Evolutionary conservation across 2,888 invertebrate genomes (phyloP).

Genomic region (Apomyelois bistriatella): DNA sequence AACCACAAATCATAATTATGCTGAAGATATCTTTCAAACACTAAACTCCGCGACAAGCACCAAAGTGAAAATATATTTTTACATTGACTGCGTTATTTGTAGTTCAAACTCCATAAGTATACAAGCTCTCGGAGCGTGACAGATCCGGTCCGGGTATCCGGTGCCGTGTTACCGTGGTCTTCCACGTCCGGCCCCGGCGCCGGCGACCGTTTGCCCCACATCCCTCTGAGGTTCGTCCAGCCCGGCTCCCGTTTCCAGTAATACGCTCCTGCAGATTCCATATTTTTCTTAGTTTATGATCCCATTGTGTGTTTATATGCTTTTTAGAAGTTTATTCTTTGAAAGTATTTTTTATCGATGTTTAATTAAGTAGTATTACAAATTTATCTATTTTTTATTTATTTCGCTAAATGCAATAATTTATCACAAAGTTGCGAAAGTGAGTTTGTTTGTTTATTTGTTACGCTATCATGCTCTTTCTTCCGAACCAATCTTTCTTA

Average conservation of each 20-base stretch:
- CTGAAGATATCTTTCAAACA: too few species aligned
- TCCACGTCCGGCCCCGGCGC: constrained; percentile 41
- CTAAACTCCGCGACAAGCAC: not conserved
- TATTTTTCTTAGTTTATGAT: constrained; percentile 10
- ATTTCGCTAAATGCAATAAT: too few species aligned
- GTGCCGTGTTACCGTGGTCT: constrained; percentile 52
- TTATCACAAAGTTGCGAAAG: too few species aligned
- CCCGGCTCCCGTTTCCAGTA: constrained; percentile 89
- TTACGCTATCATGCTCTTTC: too few species aligned
- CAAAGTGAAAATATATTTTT: not conserved
- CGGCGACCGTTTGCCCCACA: constrained; percentile 86
- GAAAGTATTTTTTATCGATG: too few species aligned
- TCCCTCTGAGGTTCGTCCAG: constrained; percentile 89
- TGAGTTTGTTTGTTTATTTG: too few species aligned
- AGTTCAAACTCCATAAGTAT: not conserved
- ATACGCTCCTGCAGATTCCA: constrained; percentile 77
- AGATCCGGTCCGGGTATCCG: constrained; percentile 11
- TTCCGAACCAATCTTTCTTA: too few species aligned
- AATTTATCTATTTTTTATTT: too few species aligned
- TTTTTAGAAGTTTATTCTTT: not conserved
- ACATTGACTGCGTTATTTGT: not conserved
- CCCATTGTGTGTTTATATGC: not conserved
- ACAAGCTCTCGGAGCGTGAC: not conserved
- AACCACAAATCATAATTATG: too few species aligned
- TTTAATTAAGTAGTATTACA: too few species aligned